These are phyloP conservation scores for Lepus europaeus DNA, from an alignment of 2,113 vertebrate genomes.

Conservation along the genomic window DNA sequence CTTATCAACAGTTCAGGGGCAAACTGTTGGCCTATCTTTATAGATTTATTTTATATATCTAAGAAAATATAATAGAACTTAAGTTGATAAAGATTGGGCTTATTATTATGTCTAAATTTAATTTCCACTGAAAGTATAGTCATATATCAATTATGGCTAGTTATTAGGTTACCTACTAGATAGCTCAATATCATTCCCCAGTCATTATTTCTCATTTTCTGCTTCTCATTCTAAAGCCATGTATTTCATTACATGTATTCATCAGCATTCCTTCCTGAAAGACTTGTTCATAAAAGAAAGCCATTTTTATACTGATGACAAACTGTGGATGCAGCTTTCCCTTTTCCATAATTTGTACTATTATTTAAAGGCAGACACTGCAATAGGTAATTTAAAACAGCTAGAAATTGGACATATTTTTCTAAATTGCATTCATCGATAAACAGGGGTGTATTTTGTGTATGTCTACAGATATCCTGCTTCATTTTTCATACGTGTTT, in stretches of 20 bases:
- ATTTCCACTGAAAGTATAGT: background rate
- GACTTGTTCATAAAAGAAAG: slow-evolving; percentile 24
- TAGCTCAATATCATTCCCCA: background rate
- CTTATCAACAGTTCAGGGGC: background rate
- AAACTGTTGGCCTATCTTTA: background rate
- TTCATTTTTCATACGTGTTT: background rate
- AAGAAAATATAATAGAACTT: background rate
- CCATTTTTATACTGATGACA: background rate
- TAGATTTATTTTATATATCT: background rate
- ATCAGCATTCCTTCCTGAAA: background rate
- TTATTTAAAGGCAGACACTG: background rate
- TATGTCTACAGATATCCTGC: background rate
- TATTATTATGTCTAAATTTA: background rate
- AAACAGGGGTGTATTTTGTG: background rate
- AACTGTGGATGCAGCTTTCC: background rate
- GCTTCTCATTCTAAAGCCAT: background rate
- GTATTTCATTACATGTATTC: background rate
- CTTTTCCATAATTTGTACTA: background rate
- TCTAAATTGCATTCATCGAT: background rate
- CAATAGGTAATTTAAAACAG: background rate
- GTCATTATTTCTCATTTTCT: background rate
- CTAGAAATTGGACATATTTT: background rate
- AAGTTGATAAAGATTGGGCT: background rate
- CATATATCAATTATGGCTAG: background rate
- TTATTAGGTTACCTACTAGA: background rate